Percentiles rank a stretch among this genome's conserved stretches.
Evolutionary conservation across 2,113 vertebrate species (phyloP).

Genomic region (Drymodes brunneopygia): DNA sequence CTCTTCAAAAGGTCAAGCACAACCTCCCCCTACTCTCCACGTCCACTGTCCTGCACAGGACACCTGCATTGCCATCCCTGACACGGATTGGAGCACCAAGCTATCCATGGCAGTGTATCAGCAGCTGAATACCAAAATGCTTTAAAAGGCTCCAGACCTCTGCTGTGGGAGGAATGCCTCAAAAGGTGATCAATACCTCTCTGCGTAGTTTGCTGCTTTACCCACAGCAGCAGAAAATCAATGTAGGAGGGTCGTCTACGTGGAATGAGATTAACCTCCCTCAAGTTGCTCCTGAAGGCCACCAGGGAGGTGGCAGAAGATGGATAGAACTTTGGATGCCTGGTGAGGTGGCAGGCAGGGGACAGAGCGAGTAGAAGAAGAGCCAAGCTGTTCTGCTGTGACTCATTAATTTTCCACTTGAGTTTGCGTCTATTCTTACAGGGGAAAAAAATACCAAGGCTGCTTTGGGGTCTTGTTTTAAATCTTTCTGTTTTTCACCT

Average conservation of each 20-base stretch:
- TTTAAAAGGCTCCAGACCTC: not conserved
- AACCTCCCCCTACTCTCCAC: not conserved
- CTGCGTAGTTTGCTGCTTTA: not conserved
- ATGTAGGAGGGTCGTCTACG: not conserved
- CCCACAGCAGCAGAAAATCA: not conserved
- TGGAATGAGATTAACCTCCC: not conserved
- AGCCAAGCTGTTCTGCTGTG: not conserved
- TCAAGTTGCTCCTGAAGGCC: not conserved
- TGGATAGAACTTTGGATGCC: not conserved
- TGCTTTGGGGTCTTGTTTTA: not conserved
- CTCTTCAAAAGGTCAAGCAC: not conserved
- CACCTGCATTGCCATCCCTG: not conserved
- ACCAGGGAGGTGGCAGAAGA: not conserved
- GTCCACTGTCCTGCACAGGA: not conserved
- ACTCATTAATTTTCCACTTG: conserved; percentile 19
- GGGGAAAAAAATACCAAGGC: not conserved
- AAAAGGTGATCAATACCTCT: not conserved
- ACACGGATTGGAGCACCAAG: not conserved
- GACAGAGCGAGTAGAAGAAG: not conserved
- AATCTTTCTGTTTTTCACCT: not conserved
- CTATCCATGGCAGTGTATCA: not conserved
- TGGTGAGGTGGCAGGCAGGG: not conserved
- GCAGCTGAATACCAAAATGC: not conserved
- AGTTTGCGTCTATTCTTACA: not conserved
- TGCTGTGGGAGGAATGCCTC: not conserved